A percentile compares a stretch with the other conserved stretches of the same genome.
Conservation (phyloP, 2,888 invertebrate species). For the Vandiemenella viatica region DNA sequence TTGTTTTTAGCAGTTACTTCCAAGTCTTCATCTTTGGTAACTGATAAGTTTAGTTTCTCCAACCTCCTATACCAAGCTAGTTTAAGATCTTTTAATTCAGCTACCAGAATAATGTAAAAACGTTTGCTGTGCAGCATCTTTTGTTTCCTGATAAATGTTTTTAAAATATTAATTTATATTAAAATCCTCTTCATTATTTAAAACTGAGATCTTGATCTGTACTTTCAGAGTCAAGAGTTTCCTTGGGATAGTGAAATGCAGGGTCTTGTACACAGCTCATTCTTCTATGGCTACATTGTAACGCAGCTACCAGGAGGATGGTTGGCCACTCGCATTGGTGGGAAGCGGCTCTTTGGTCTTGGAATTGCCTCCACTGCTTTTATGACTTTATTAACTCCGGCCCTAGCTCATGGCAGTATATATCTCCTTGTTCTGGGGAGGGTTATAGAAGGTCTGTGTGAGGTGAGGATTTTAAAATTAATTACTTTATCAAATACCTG, state of each 20-base stretch:
- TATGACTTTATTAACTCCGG: constrained; percentile 31
- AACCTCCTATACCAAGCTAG: too few relatives aligned
- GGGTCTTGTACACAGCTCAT: constrained; percentile 29
- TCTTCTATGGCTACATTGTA: constrained; percentile 33
- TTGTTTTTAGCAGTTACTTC: too few relatives aligned
- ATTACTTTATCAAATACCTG: too few relatives aligned
- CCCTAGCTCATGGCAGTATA: constrained; percentile 26
- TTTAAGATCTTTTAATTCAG: too few relatives aligned
- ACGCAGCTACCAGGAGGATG: constrained; percentile 32
- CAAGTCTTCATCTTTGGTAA: too few relatives aligned
- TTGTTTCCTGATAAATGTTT: too few relatives aligned
- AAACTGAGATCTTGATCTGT: too few relatives aligned
- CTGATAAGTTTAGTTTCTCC: too few relatives aligned
- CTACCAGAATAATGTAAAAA: too few relatives aligned
- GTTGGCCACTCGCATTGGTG: constrained; percentile 34
- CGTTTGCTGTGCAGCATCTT: too few relatives aligned
- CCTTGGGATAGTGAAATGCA: constrained; percentile 27
- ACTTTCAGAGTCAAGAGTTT: constrained; percentile 24
- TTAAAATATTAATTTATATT: too few relatives aligned
- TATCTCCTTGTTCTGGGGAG: constrained; percentile 26
- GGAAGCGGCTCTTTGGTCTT: constrained; percentile 30
- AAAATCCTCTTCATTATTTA: too few relatives aligned
- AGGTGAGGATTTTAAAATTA: constrained; percentile 24
- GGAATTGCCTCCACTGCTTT: constrained; percentile 28
- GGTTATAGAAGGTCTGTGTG: constrained; percentile 32